Percentiles rank a stretch among this genome's conserved stretches.
Conservation (phyloP, 2,888 invertebrate species). For the Tigriopus californicus region DNA sequence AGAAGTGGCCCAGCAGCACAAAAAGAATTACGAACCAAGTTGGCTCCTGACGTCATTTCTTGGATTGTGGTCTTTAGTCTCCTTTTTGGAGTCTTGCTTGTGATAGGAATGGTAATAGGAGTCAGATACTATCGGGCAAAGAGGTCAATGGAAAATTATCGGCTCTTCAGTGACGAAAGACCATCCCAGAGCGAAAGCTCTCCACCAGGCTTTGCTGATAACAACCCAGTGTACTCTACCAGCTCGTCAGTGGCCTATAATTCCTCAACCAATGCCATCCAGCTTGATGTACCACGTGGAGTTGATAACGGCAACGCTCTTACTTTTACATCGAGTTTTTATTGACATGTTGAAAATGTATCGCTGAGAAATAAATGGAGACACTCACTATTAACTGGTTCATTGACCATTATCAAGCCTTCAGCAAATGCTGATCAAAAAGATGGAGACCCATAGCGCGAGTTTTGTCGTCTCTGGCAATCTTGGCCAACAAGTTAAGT, state of each 20-base stretch:
- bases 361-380: no score
- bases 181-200: background rate
- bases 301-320: no score
- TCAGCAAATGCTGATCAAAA: background rate
- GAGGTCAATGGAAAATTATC: background rate
- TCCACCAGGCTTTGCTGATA: background rate
- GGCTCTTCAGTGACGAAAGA: background rate
- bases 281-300: no score
- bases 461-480: slow-evolving; percentile 1
- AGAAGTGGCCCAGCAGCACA: background rate
- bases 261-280: no score
- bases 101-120: background rate
- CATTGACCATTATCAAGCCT: no score
- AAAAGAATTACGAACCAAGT: background rate
- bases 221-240: no score
- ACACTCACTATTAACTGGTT: no score
- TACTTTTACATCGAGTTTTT: no score
- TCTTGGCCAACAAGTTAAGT: background rate
- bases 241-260: no score
- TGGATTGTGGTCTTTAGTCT: background rate
- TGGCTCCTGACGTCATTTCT: background rate
- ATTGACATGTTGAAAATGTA: no score
- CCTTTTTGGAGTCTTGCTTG: background rate
- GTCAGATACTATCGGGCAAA: background rate
- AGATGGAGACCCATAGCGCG: slow-evolving; percentile 6